Base-by-base conservation (phyloP, 1,140 invertebrate species). In the Spodoptera frugiperda region DNA sequence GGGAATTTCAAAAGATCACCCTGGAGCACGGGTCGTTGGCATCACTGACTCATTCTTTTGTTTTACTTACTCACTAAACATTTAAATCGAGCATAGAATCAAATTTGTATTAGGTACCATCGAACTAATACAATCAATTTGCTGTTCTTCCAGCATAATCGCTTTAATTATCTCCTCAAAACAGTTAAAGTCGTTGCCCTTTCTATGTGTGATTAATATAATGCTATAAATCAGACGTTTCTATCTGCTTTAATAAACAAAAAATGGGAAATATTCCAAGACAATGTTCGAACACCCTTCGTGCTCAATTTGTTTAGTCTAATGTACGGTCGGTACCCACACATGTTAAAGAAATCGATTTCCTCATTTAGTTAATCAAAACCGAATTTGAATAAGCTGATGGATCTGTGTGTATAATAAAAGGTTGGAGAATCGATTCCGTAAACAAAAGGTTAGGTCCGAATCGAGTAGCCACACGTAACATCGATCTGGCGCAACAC, bases 1-100 rank as follows among this genome's bases (percentile, higher is more conserved):
- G 90, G 89, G 91, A 91, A 91, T 91, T 90, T 91, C 88, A 81
- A 87, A 90, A 91, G 91, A 93, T 93, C 91, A 93, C 90, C 91
- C 88, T 86, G 88, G 85, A 85, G 83, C 82, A 70, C 46, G 85
- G 91, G 91, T 93, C 91, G 87, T 92, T 93, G 91, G 57, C 91
- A 85, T 68, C 84, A 68, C 85, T 93, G 91, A 92, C 76, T 91
- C 91, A 93, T 83, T 89, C 89, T 90, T 93, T 93, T 91, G 89
- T 91, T 92, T 89, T 82, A 84, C 76, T 81, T 82, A 68, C 80
- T 79, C 76, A 72, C 67, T 61, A 30, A 44, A 54, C 11, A 65
- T 65, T 80, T 82, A 79, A 74, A 59, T 82, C 71, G 72, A 81
- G 79, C 74, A 84, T 82, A 83, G 79, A 82, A 77, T 82, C 76